A percentile compares a stretch with the other conserved stretches of the same genome.
Evolutionary conservation across 2,797 vertebrate genomes (phyloP).

Genomic region (Melanotaenia maccullochi): DNA sequence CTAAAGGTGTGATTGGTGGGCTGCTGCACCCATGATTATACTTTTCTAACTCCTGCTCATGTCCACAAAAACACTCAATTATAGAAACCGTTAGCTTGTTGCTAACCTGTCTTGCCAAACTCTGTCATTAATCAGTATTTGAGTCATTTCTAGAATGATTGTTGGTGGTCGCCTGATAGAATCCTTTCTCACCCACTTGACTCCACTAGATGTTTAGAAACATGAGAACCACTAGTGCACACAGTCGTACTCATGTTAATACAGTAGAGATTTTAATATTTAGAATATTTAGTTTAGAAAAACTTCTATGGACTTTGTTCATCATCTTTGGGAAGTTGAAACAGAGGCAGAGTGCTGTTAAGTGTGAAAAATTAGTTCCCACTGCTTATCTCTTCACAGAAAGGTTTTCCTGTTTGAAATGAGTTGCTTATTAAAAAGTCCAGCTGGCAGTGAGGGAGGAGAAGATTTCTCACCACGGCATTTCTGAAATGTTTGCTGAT

Average conservation of each 20-base stretch:
- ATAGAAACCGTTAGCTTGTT: no score
- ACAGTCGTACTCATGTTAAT: not conserved
- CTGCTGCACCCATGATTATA: not conserved
- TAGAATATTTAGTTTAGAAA: not conserved
- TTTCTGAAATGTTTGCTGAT: conserved; percentile 26
- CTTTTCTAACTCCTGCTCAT: no score
- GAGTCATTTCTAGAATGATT: no score
- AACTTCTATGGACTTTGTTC: not conserved
- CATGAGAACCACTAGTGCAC: not conserved
- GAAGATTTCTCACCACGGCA: not conserved
- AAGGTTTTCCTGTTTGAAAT: conserved; percentile 1
- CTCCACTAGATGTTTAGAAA: not conserved
- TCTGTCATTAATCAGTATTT: no score
- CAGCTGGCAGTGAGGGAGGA: not conserved
- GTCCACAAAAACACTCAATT: no score
- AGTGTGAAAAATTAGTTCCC: not conserved
- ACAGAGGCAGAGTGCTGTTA: not conserved
- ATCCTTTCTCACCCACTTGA: not conserved
- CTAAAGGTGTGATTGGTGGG: not conserved
- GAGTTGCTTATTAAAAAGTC: conserved; percentile 5
- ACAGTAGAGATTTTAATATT: no score
- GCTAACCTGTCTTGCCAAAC: no score
- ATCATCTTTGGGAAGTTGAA: not conserved
- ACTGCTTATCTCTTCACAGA: not conserved
- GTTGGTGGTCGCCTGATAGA: no score